Base-by-base conservation (phyloP, 2,888 invertebrate species). In the Drosophila nigritarsus region DNA sequence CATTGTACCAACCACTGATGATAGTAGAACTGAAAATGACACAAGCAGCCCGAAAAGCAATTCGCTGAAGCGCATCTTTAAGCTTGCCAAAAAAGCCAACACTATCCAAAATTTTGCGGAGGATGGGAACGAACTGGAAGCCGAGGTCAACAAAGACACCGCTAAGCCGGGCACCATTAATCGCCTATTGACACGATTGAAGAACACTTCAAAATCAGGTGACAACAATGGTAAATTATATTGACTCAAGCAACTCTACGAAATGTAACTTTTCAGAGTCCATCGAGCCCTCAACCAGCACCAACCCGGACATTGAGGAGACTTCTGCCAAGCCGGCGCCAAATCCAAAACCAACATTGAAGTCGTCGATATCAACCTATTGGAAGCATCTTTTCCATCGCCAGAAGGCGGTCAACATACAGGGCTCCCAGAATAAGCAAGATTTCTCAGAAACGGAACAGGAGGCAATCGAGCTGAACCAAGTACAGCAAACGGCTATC, bases 21-120 rank as follows among this genome's bases (percentile, higher is more conserved):
- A 40, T 8, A 40, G 13, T 2, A 11, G n/a, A n/a, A 55, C n/a
- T n/a, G 55, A 29, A 50, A 70, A 6, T 27, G 82, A 83, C 9
- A 68, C 76, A n/a, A 18, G 51, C 11, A 51, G 42, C 6, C 34
- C 73, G 34, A 91, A 88, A 51, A 49, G 81, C 2, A 86, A 73
- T 67, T 83, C 90, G 3, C 65, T 92, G 20, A 91, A 90, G 30
- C 89, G 92, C n/a, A 89, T 92, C 71, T 91, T 92, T 34, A 90
- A 89, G 56, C 48, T 90, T 15, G 61, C 78, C 53, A 88, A 80
- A 63, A 90, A 80, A 24, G 36, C 73, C 0, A 50, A 40, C 7
- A 32, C 49, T 1, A 24, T 32, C 2, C 49, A 55, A 6, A 73
- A 63, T 0, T 29, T 62, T 6, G 49, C 15, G 27, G 78, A 69